These are phyloP conservation scores for Semnornis frantzii DNA, from an alignment of 2,113 vertebrate genomes.

Conservation along the genomic window DNA sequence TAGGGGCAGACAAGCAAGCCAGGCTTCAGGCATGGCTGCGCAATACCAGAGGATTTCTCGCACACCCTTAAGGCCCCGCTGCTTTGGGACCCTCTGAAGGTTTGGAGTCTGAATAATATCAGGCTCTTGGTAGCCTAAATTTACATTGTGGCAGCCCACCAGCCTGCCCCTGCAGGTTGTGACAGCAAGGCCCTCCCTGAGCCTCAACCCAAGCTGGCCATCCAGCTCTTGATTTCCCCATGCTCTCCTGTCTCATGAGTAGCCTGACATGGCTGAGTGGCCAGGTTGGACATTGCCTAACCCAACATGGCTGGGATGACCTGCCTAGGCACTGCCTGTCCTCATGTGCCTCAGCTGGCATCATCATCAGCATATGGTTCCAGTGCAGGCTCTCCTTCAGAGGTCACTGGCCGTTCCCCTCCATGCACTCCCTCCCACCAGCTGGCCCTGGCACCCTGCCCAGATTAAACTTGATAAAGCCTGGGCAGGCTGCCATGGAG, in stretches of 20 bases:
- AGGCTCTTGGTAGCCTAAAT: background rate
- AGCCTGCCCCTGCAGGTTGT: background rate
- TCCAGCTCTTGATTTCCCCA: background rate
- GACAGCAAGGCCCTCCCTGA: background rate
- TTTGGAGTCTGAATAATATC: background rate
- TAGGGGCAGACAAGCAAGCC: rapidly evolving
- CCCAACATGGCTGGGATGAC: background rate
- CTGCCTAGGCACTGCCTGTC: background rate
- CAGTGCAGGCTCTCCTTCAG: background rate
- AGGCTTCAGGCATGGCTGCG: background rate
- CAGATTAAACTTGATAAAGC: background rate
- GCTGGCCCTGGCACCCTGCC: background rate
- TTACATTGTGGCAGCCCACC: background rate
- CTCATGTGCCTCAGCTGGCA: background rate
- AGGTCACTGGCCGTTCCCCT: background rate
- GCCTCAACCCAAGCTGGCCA: rapidly evolving
- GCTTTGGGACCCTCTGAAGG: rapidly evolving
- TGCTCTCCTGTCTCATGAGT: background rate
- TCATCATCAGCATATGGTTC: background rate
- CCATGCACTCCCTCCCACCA: background rate
- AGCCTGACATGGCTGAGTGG: background rate
- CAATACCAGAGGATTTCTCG: background rate
- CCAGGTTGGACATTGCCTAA: background rate
- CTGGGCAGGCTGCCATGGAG: background rate
- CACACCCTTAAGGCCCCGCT: background rate